Conservation (phyloP, 2,113 vertebrate species). For the Willisornis vidua region DNA sequence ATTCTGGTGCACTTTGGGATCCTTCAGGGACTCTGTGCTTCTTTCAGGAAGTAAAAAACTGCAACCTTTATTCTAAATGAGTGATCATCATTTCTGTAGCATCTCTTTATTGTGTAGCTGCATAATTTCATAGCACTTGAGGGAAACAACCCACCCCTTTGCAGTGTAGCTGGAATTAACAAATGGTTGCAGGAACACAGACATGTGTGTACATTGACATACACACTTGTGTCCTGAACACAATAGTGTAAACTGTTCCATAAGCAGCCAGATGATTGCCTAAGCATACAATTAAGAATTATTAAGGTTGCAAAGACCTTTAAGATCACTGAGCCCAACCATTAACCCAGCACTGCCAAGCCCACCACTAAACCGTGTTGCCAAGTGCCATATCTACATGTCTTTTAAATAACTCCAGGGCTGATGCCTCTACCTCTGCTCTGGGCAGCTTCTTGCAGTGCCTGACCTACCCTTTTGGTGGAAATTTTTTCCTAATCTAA, state of each 20-base stretch:
- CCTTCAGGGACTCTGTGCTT: not conserved
- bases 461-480: not conserved
- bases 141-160: not conserved
- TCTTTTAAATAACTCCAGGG: not conserved
- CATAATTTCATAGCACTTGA: not conserved
- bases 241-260: not conserved
- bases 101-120: not conserved
- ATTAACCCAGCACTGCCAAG: not conserved
- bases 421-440: not conserved
- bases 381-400: not conserved
- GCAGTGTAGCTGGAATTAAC: not conserved
- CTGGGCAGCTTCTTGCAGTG: not conserved
- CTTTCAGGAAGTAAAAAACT: not conserved
- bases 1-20: not conserved
- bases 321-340: not conserved
- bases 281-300: not conserved
- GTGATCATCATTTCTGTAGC: not conserved
- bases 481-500: not conserved
- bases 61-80: not conserved
- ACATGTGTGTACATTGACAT: not conserved
- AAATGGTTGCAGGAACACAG: not conserved
- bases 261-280: not conserved
- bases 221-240: not conserved
- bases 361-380: not conserved
- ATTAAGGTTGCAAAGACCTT: not conserved